Conservation (phyloP, 2,113 vertebrate genomes). For the Galeopterus variegatus region DNA sequence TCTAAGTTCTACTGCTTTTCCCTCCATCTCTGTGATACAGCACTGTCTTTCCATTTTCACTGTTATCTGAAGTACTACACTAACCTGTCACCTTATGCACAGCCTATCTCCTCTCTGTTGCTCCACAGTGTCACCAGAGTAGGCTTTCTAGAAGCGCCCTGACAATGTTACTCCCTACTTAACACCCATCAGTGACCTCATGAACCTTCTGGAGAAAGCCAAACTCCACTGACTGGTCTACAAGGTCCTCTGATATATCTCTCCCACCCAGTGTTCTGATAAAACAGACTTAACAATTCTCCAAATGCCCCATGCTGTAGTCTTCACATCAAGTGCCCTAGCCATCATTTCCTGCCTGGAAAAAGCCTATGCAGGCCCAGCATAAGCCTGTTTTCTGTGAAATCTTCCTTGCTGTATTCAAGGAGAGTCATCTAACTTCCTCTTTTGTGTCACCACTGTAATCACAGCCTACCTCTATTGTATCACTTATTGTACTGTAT, state of each 20-base stretch:
- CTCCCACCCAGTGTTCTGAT: not conserved
- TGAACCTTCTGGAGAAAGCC: not conserved
- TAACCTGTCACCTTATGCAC: not conserved
- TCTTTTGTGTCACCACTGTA: slow-evolving; percentile 77
- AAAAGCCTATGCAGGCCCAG: not conserved
- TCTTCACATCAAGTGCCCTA: not conserved
- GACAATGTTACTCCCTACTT: not conserved
- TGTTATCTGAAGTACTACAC: not conserved
- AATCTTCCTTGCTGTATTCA: not conserved
- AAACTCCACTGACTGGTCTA: not conserved
- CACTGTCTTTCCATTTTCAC: slow-evolving; percentile 20
- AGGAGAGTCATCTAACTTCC: not conserved
- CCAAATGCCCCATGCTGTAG: not conserved
- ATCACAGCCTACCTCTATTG: slow-evolving; percentile 81
- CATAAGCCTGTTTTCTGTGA: not conserved
- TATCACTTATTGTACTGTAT: slow-evolving; percentile 78
- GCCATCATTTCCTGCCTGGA: not conserved
- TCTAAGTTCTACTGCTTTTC: not conserved
- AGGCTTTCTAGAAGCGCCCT: not conserved
- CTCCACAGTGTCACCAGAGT: not conserved
- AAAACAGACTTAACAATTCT: not conserved
- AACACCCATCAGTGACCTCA: not conserved
- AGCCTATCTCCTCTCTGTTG: not conserved
- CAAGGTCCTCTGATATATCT: not conserved
- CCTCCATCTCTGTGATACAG: not conserved